Conservation (phyloP, 2,113 vertebrate species). For the Pterocles burchelli region DNA sequence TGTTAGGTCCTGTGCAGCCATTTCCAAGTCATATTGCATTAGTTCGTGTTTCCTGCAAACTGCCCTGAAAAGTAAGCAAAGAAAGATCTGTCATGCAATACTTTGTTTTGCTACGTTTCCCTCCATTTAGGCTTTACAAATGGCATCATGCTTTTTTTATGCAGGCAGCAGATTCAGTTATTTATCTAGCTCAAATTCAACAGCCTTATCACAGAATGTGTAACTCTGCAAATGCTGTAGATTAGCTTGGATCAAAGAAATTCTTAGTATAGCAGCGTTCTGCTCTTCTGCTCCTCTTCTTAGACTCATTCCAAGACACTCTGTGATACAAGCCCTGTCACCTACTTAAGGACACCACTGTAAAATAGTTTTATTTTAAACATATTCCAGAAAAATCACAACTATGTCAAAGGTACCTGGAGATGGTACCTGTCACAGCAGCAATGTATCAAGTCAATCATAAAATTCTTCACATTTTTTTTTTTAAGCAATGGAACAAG, state of each 20-base stretch:
- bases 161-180: neutral
- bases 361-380: neutral
- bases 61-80: constrained; percentile 77
- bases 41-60: constrained; percentile 96
- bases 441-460: neutral
- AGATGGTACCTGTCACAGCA: neutral
- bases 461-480: neutral
- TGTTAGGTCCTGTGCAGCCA: constrained; percentile 84
- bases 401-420: neutral
- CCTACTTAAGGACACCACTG: neutral
- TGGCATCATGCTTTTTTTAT: neutral
- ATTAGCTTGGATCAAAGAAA: neutral
- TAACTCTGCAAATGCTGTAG: neutral
- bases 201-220: neutral
- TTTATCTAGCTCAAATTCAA: neutral
- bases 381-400: neutral
- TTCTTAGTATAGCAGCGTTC: neutral
- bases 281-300: neutral
- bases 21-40: constrained; percentile 92
- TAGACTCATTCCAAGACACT: neutral
- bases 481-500: neutral
- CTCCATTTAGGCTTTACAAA: constrained; percentile 15
- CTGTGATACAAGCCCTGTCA: neutral
- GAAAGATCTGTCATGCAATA: neutral
- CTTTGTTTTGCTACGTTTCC: neutral